phyloP scores from a whole-genome alignment of 2,113 vertebrate species.

The Fregata magnificens region DNA sequence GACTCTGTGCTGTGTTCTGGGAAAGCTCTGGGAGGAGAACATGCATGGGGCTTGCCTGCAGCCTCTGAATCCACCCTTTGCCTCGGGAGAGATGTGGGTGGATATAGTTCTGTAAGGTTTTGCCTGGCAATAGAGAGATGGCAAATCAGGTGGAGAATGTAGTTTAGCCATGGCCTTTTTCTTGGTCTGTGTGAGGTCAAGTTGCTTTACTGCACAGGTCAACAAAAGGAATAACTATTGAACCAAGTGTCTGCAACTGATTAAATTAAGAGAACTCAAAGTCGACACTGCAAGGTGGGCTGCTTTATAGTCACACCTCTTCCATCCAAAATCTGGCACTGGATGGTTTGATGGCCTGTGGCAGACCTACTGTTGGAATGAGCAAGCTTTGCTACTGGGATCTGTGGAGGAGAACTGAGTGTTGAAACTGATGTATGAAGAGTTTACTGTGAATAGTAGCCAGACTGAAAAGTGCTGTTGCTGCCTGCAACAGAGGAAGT shows the following conservation, averaged over 20 bases:
- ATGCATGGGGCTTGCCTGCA: not conserved
- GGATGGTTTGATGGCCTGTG: not conserved
- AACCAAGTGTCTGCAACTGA: constrained; percentile 72
- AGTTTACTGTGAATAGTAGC: not conserved
- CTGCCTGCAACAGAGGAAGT: not conserved
- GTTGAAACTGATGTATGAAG: not conserved
- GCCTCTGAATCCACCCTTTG: not conserved
- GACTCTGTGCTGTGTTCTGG: not conserved
- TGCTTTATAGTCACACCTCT: not conserved
- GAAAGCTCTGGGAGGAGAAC: not conserved
- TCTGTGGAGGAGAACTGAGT: not conserved
- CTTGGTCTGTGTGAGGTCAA: not conserved
- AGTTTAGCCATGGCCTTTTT: not conserved
- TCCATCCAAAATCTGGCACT: not conserved
- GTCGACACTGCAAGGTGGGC: constrained; percentile 71
- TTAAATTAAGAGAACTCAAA: constrained; percentile 72
- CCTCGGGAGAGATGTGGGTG: not conserved
- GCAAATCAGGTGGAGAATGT: not conserved
- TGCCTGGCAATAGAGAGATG: not conserved
- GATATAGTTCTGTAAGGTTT: not conserved
- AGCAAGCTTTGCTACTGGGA: not conserved
- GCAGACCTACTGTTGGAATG: not conserved
- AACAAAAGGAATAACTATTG: constrained; percentile 74
- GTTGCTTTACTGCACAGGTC: constrained; percentile 46
- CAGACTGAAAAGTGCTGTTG: not conserved